Conservation (phyloP, 2,888 invertebrate genomes). For the Epinotia demarniana region DNA sequence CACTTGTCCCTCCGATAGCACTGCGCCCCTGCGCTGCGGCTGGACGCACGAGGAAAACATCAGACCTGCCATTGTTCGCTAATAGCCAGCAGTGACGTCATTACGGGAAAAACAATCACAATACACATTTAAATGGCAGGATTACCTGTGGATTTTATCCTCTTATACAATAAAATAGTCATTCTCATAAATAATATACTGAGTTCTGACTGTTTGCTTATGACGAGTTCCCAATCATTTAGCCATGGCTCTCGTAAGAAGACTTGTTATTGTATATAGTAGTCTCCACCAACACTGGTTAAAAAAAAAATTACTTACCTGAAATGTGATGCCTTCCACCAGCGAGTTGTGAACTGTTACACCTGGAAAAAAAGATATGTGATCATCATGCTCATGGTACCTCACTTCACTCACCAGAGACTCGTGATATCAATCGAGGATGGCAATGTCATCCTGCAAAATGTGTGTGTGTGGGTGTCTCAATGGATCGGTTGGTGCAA, state of each 20-base stretch:
- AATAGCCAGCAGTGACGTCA: conserved; percentile 7
- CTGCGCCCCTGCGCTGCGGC: background rate
- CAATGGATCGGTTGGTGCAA: no score
- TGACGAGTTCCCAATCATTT: no score
- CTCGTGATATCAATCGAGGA: no score
- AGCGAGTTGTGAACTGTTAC: conserved; percentile 73
- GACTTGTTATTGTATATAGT: no score
- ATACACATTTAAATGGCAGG: background rate
- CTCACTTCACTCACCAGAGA: no score
- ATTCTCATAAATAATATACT: background rate
- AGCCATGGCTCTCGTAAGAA: background rate
- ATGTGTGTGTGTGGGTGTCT: no score
- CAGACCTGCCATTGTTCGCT: conserved; percentile 9
- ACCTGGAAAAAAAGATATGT: conserved; percentile 62
- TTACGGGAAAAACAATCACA: conserved; percentile 27
- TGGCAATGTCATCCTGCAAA: no score
- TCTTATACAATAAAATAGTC: background rate
- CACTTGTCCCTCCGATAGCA: background rate
- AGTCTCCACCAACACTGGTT: no score
- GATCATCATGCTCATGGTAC: no score
- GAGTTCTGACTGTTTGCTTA: no score
- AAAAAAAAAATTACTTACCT: conserved; percentile 65
- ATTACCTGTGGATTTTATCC: background rate
- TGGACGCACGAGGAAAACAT: background rate
- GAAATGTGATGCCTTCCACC: conserved; percentile 75